Base-by-base conservation (phyloP, 1,140 invertebrate species). In the Saxidomus purpurata region DNA sequence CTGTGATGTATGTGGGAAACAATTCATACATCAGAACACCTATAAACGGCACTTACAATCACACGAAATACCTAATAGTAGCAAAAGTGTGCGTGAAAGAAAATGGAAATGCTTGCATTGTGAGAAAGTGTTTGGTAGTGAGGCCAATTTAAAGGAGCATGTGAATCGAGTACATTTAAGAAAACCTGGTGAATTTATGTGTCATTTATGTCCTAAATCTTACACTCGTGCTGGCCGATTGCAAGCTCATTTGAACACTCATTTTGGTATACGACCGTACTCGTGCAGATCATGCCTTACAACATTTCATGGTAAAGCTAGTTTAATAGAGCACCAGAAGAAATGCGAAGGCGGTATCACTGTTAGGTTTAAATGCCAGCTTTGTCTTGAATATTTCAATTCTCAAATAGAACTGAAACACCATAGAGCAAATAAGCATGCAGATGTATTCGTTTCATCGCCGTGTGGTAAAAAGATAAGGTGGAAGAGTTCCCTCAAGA, bases 1-100 rank as follows among this genome's bases (percentile, higher is more conserved):
- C 11, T 71, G 67, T 71, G 67, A 71, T n/a, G 34, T 71, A 2
- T 71, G 67, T n/a, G 67, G 67, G 28, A 71, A 71, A 40, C 67
- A 71, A 71, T 71, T 71, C 34, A 71, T 71, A 17, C 31, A 71
- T 36, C 31, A 40, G 34, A 38, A 36, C 9, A 40, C 67, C 19
- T 71, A 71, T 38, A 71, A 40, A 71, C 2, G 34, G 34, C 67
- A 71, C n/a, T n/a, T 71, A 19, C 67, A 28, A 13, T 71, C 67
- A 0, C 67, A 71, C 17, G 67, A 71, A 19, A 38, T 40, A 34
- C 11, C 34, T 19, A 15, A 9, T 8, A 22, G 2, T 0, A 15
- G 2, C 8, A 38, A 36, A 38, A 71, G 11, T 40, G 67, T 31
- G n/a, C 67, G 67, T 1, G 67, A 71, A 71, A 71, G 34, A n/a